Conservation (phyloP, 2,888 invertebrate species). For the Drymonia ruficornis region DNA sequence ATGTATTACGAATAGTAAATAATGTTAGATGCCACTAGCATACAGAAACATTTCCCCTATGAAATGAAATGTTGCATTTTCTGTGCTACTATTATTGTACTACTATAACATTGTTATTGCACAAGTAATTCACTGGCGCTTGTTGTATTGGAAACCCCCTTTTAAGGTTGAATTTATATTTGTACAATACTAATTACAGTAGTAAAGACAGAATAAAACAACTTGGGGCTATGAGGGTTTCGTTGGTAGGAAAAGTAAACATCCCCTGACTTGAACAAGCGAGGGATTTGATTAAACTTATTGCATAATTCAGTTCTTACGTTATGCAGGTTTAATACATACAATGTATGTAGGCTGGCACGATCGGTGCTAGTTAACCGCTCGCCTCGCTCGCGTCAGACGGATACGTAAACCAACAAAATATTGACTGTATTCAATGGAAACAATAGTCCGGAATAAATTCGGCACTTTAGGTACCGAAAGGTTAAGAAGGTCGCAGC, state of each 20-base stretch:
- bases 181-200: constrained; percentile 20
- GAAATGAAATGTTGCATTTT: constrained; percentile 20
- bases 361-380: no score
- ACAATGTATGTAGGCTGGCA: no score
- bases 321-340: no score
- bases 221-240: no score
- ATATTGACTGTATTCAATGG: constrained; percentile 18
- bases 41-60: constrained; percentile 21
- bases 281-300: no score
- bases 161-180: constrained; percentile 10
- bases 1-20: constrained; percentile 30
- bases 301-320: no score
- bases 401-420: constrained; percentile 15
- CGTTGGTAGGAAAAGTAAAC: no score
- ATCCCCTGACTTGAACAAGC: no score
- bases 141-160: neutral
- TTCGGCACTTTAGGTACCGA: constrained; percentile 6
- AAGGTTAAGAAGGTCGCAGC: neutral
- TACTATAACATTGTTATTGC: constrained; percentile 16
- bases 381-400: no score
- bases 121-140: constrained; percentile 21
- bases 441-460: constrained; percentile 18
- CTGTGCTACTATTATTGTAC: constrained; percentile 19
- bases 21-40: constrained; percentile 34
- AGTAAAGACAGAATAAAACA: constrained; percentile 15